Base-by-base conservation (phyloP, 2,797 vertebrate genomes). In the Falco novaeseelandiae region DNA sequence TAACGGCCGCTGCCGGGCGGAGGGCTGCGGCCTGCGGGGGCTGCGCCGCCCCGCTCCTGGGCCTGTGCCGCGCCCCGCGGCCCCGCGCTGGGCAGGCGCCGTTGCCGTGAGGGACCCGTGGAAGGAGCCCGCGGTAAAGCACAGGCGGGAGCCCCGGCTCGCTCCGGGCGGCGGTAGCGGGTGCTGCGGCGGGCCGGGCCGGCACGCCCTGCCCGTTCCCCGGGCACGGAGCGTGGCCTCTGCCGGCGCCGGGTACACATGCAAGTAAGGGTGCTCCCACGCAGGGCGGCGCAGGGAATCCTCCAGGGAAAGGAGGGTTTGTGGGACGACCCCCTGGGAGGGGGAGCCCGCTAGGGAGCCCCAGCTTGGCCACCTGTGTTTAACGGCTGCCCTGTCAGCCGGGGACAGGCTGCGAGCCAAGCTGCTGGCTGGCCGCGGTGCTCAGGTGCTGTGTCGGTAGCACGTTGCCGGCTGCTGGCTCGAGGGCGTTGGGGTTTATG, bases 271-370 rank as follows among this genome's bases (percentile, higher is more conserved):
- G 14, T 3, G 1, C 2, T 66, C n/a, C 21, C 40, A 0, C 14
- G 0, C 5, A 0, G 26, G 2, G 12, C 25, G 1, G 40, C 0
- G 7, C 1, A 2, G 8, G 0, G 1, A 15, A 0, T 15, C 11
- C 2, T 0, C 8, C 11, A 3, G 85, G 27, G 21, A 19, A 4
- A 18, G 34, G 1, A 4, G 2, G 1, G 23, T 11, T 38, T 20
- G 17, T 10, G 12, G 6, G 32, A 12, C 23, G 19, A 19, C 3
- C 6, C 8, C 13, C 42, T 38, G 12, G 32, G 27, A 44, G 42
- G 26, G 25, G 27, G 15, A 13, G 14, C 8, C 19, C 8, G 2
- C 12, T 8, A 8, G 20, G 40, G 18, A 22, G 34, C 2, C 8
- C 4, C 15, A 0, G 32, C 18, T 38, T 13, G 3, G 4, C 19